Percentiles rank a stretch among this genome's conserved stretches.
phyloP scores from a whole-genome alignment of 2,797 vertebrate species.

The Hirundo rustica region DNA sequence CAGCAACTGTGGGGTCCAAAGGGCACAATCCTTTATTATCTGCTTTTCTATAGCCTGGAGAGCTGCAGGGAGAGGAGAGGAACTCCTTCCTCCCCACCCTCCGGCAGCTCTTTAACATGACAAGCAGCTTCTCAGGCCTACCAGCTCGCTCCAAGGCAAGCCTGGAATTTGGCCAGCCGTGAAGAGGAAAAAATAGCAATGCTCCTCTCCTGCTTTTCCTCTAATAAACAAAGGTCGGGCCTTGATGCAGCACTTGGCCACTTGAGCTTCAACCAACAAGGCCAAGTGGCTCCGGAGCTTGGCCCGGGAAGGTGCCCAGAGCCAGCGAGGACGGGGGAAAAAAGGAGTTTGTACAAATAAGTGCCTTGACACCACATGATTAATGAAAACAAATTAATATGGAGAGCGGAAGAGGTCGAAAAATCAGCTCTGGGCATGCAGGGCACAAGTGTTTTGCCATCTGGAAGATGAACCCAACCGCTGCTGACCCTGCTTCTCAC shows the following conservation, averaged over 20 bases:
- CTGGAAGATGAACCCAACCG: background rate
- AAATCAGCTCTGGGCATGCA: background rate
- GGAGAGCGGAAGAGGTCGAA: background rate
- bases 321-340: background rate
- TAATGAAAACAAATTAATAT: background rate
- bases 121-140: background rate
- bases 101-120: background rate
- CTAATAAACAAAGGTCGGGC: background rate
- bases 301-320: background rate
- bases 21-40: background rate
- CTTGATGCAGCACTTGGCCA: background rate
- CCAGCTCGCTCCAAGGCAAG: background rate
- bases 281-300: background rate
- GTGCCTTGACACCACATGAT: background rate
- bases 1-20: background rate
- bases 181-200: conserved; percentile 6
- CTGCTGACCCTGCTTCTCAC: background rate
- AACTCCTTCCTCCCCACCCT: conserved; percentile 8
- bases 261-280: background rate
- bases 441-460: conserved; percentile 19
- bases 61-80: background rate
- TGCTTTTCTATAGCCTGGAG: background rate
- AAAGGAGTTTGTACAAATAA: background rate
- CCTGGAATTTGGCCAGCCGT: conserved; percentile 26
- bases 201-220: conserved; percentile 5